These are phyloP conservation scores for Brachirus orientalis DNA, from an alignment of 2,113 vertebrate genomes.

Conservation along the genomic window DNA sequence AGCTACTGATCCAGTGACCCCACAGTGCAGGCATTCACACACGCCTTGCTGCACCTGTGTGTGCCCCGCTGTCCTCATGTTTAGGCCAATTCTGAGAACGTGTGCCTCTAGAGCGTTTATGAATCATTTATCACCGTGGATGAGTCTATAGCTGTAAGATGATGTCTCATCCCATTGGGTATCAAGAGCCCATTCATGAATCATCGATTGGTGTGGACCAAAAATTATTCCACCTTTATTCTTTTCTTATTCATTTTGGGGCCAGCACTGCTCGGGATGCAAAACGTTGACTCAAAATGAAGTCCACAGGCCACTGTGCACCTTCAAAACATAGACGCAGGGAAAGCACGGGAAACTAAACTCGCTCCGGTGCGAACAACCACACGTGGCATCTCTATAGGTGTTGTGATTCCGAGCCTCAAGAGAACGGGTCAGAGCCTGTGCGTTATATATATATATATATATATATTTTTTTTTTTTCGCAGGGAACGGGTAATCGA, in stretches of 20 bases:
- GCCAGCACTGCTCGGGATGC: slow-evolving; percentile 56
- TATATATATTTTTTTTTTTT: slow-evolving; percentile 57
- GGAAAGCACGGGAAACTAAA: slow-evolving; percentile 5
- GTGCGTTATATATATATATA: slow-evolving; percentile 14
- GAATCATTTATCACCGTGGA: slow-evolving; percentile 67
- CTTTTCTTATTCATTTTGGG: slow-evolving; percentile 61
- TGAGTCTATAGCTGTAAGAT: slow-evolving; percentile 59
- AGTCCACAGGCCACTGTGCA: slow-evolving; percentile 74
- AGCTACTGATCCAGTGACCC: slow-evolving; percentile 73
- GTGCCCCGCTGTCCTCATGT: slow-evolving; percentile 35
- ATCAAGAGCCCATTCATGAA: slow-evolving; percentile 77
- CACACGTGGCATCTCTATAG: slow-evolving; percentile 69
- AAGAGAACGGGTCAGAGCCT: slow-evolving; percentile 43
- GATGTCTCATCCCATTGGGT: slow-evolving; percentile 70
- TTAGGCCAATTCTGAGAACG: slow-evolving; percentile 54
- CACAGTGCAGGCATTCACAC: slow-evolving; percentile 66
- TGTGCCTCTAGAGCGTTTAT: slow-evolving; percentile 59
- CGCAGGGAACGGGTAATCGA: slow-evolving; percentile 63
- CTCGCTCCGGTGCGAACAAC: slow-evolving; percentile 44
- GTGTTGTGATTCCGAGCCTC: slow-evolving; percentile 28
- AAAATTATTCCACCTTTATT: slow-evolving; percentile 58
- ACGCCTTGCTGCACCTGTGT: slow-evolving; percentile 57
- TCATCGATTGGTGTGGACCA: slow-evolving; percentile 71
- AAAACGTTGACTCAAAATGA: slow-evolving; percentile 74
- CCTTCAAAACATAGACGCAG: slow-evolving; percentile 70